Evolutionary conservation across 2,113 vertebrate species (phyloP).

Genomic region (Acrocephalus arundinaceus): DNA sequence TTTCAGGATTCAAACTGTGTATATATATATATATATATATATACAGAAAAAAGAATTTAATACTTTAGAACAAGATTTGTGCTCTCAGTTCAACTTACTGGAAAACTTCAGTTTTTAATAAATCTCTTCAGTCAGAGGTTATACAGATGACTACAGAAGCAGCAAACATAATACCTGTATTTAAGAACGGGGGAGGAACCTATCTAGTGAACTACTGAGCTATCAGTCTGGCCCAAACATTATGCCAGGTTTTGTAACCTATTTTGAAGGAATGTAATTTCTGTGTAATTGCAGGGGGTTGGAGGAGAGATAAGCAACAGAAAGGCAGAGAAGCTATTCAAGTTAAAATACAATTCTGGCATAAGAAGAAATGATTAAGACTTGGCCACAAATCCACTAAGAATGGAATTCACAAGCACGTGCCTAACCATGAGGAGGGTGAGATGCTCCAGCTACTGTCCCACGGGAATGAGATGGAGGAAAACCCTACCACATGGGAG

Average conservation of each 20-base stretch:
- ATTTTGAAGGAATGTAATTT: slow-evolving; percentile 18
- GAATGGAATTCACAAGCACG: slow-evolving; percentile 1
- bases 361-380: slow-evolving; percentile 32
- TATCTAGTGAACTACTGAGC: background rate
- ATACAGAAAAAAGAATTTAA: background rate
- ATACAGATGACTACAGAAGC: slow-evolving; percentile 37
- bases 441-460: background rate
- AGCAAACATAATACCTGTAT: slow-evolving; percentile 11
- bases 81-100: background rate
- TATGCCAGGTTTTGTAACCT: background rate
- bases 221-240: background rate
- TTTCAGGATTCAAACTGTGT: background rate
- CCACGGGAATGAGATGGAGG: fast-evolving
- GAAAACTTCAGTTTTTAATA: slow-evolving; percentile 28
- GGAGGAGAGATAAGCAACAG: slow-evolving; percentile 35
- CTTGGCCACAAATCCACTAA: background rate
- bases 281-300: slow-evolving; percentile 31
- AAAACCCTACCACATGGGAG: background rate
- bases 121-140: slow-evolving; percentile 25
- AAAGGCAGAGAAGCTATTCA: slow-evolving; percentile 1
- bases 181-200: background rate
- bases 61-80: background rate
- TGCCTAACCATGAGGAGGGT: background rate
- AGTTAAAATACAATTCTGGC: slow-evolving; percentile 41
- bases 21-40: fast-evolving